phyloP scores from a whole-genome alignment of 2,113 vertebrate species.

The Clupea harengus region DNA sequence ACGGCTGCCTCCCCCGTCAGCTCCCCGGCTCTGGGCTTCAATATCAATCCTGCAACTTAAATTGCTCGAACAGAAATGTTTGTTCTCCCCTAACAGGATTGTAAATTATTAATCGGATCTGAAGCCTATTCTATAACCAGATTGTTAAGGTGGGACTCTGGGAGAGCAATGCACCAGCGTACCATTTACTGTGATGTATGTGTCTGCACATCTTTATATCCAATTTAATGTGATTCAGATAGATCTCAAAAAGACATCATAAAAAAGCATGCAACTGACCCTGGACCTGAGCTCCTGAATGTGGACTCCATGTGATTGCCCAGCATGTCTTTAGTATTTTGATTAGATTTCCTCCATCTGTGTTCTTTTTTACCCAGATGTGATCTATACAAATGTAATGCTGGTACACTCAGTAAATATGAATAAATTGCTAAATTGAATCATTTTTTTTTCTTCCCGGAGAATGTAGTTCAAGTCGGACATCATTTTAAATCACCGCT shows the following conservation, averaged over 20 bases:
- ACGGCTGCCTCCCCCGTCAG: constrained; percentile 37
- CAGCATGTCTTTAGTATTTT: constrained; percentile 58
- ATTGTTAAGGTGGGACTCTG: constrained; percentile 77
- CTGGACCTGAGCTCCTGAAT: constrained; percentile 40
- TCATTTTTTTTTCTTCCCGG: constrained; percentile 54
- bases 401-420: constrained; percentile 77
- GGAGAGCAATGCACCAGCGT: constrained; percentile 64
- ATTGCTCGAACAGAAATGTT: constrained; percentile 79
- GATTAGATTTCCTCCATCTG: constrained; percentile 64
- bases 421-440: constrained; percentile 74
- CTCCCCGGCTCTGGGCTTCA: constrained; percentile 40
- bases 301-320: constrained; percentile 51
- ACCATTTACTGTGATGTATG: constrained; percentile 78
- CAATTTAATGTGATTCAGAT: constrained; percentile 77
- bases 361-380: constrained; percentile 54
- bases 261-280: constrained; percentile 70
- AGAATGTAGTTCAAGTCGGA: constrained; percentile 66
- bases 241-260: constrained; percentile 79
- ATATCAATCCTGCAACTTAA: constrained; percentile 70
- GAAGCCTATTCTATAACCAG: constrained; percentile 71
- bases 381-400: constrained; percentile 75
- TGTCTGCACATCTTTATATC: constrained; percentile 79
- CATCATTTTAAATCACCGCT: constrained; percentile 70
- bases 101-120: constrained; percentile 81
- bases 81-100: constrained; percentile 79